These are phyloP conservation scores for Vanessa cardui DNA, from an alignment of 2,888 invertebrate species.

Conservation along the genomic window DNA sequence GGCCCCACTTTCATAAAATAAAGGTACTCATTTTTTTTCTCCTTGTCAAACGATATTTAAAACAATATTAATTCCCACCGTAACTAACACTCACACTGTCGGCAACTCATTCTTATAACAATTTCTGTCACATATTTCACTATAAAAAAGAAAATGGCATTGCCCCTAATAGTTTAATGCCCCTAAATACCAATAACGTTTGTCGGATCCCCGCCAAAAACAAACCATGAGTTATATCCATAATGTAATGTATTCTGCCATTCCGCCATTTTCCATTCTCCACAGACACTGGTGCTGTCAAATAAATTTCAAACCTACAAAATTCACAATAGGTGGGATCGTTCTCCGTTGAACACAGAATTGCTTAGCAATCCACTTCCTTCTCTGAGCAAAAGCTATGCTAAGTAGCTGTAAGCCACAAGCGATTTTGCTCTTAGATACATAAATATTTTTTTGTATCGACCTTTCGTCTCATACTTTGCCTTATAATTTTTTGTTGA, in stretches of 20 bases:
- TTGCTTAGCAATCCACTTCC: constrained; percentile 61
- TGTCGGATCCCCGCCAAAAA: constrained; percentile 81
- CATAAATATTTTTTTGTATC: constrained; percentile 65
- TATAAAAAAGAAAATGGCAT: constrained; percentile 62
- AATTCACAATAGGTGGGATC: constrained; percentile 80
- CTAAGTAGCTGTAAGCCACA: constrained; percentile 49
- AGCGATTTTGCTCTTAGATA: constrained; percentile 64
- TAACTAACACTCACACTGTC: constrained; percentile 66
- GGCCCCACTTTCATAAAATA: background rate
- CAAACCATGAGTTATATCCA: constrained; percentile 82
- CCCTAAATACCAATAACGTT: constrained; percentile 81
- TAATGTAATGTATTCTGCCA: constrained; percentile 77
- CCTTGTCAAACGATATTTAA: constrained; percentile 52
- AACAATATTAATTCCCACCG: constrained; percentile 73
- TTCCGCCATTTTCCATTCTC: constrained; percentile 83
- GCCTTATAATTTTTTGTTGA: constrained; percentile 74
- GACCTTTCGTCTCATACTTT: constrained; percentile 71
- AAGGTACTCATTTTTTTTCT: constrained; percentile 23
- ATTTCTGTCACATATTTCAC: constrained; percentile 69
- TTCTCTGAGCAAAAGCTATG: constrained; percentile 57
- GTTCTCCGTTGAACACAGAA: constrained; percentile 62
- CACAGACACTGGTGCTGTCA: constrained; percentile 80
- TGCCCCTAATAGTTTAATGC: constrained; percentile 73
- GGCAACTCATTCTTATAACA: constrained; percentile 64
- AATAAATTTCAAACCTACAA: constrained; percentile 81